Evolutionary conservation across 1,140 invertebrate genomes (phyloP).

Genomic region (Mylabris phalerata): DNA sequence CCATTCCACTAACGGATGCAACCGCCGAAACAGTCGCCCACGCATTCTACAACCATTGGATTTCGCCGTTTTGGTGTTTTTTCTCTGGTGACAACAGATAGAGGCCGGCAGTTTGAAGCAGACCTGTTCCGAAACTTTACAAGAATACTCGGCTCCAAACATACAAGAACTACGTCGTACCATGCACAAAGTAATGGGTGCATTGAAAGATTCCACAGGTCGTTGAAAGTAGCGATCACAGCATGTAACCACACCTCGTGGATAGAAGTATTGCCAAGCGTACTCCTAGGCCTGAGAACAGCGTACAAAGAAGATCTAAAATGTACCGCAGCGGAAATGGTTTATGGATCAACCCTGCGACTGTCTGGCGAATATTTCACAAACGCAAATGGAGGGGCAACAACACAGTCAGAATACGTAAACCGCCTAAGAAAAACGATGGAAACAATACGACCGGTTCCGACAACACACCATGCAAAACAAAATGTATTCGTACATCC

Average conservation of each 20-base stretch:
- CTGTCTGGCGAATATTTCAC: constrained; percentile 39
- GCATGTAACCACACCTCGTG: constrained; percentile 8
- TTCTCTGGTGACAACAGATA: constrained; percentile 34
- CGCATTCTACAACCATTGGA: constrained; percentile 12
- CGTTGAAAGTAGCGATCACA: constrained; percentile 51
- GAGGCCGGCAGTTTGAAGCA: constrained; percentile 39
- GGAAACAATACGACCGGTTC: not conserved
- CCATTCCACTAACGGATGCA: too few relatives aligned
- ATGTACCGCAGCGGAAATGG: constrained; percentile 32
- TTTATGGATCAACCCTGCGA: constrained; percentile 37
- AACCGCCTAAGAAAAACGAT: not conserved
- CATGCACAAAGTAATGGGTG: constrained; percentile 40
- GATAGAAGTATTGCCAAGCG: constrained; percentile 16
- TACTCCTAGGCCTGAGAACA: constrained; percentile 35
- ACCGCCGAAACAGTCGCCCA: too few relatives aligned
- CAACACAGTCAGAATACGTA: not conserved
- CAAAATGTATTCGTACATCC: constrained; percentile 23
- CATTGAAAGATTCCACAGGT: constrained; percentile 36
- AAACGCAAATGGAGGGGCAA: not conserved
- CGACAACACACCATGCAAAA: constrained; percentile 19
- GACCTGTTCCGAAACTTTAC: constrained; percentile 29
- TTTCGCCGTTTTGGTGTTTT: constrained; percentile 30
- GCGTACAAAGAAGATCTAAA: constrained; percentile 31
- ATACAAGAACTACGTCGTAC: constrained; percentile 26
- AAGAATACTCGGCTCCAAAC: constrained; percentile 23